These are phyloP conservation scores for Drymodes brunneopygia DNA, from an alignment of 2,113 vertebrate genomes.

Conservation along the genomic window DNA sequence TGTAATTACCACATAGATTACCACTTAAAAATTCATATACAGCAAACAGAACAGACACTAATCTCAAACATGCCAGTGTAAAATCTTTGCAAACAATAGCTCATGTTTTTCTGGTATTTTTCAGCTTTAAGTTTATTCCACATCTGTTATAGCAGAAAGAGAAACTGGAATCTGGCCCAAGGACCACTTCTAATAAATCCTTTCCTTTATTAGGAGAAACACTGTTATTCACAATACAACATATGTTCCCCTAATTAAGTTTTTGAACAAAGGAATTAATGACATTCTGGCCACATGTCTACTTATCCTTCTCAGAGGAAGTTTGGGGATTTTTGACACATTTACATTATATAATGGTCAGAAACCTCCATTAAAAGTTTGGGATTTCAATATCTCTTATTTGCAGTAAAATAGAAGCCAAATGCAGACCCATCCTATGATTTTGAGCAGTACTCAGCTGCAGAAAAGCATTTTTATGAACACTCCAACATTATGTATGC, in stretches of 20 bases:
- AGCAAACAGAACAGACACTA: neutral
- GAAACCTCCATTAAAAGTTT: neutral
- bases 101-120: neutral
- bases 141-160: neutral
- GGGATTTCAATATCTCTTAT: neutral
- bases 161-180: neutral
- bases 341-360: neutral
- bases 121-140: neutral
- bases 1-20: neutral
- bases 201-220: neutral
- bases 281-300: neutral
- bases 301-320: neutral
- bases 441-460: neutral
- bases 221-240: neutral
- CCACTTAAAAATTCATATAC: neutral
- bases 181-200: neutral
- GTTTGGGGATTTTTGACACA: neutral
- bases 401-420: neutral
- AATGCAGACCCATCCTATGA: neutral
- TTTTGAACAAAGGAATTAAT: neutral
- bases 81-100: neutral
- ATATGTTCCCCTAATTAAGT: neutral
- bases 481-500: neutral
- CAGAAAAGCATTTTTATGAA: conserved; percentile 9
- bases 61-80: neutral